These are phyloP conservation scores for Chouioia cunea DNA, from an alignment of 2,888 invertebrate species.

Conservation along the genomic window DNA sequence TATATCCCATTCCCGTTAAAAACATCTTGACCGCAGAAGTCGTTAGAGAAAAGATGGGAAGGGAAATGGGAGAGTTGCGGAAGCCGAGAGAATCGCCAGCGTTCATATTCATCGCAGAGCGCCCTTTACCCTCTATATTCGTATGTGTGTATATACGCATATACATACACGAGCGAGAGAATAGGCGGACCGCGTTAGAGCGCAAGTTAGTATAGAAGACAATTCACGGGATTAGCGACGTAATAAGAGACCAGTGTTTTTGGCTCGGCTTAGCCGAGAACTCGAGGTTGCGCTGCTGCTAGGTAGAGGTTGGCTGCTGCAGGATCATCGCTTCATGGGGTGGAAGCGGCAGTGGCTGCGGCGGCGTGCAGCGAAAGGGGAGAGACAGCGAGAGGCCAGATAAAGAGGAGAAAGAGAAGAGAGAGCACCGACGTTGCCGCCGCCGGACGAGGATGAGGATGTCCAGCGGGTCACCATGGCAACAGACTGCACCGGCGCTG, in stretches of 20 bases:
- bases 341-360: conserved; percentile 46
- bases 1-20: conserved; percentile 22
- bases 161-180: not conserved
- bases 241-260: conserved; percentile 67
- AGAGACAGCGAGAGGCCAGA: conserved; percentile 42
- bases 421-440: conserved; percentile 5
- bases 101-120: conserved; percentile 7
- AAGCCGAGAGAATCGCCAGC: not conserved
- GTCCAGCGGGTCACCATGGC: conserved; percentile 67
- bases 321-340: conserved; percentile 63
- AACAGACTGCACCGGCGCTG: conserved; percentile 64
- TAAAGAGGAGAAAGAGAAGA: conserved; percentile 11
- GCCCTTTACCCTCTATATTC: too few relatives aligned
- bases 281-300: conserved; percentile 49
- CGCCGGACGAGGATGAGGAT: conserved; percentile 54
- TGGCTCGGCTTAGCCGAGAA: conserved; percentile 56
- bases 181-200: conserved; percentile 26
- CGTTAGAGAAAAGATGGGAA: conserved; percentile 20
- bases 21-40: conserved; percentile 42
- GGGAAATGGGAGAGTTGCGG: conserved; percentile 2
- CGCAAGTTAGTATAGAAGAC: conserved; percentile 55
- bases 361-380: conserved; percentile 28
- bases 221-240: conserved; percentile 63
- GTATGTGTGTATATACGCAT: too few relatives aligned
- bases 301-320: conserved; percentile 63